These are phyloP conservation scores for Procambarus virginalis DNA, from an alignment of 1,140 invertebrate species.

Conservation along the genomic window DNA sequence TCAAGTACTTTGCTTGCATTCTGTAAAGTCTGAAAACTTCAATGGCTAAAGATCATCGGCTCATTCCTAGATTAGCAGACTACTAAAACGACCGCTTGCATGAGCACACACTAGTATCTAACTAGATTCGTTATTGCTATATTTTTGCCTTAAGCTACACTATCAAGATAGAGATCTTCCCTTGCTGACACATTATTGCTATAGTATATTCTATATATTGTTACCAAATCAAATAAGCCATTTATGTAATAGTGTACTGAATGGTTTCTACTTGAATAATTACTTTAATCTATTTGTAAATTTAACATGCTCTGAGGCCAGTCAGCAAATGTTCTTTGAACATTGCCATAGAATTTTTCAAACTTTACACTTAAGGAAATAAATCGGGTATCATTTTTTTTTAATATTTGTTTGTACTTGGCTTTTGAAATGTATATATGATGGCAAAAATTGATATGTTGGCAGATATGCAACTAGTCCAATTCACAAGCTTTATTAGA, in stretches of 20 bases:
- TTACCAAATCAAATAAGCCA: neutral
- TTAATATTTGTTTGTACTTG: slow-evolving; percentile 6
- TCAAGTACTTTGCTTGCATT: neutral
- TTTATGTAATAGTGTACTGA: neutral
- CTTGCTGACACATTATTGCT: neutral
- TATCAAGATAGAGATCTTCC: neutral
- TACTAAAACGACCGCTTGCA: neutral
- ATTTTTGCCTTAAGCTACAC: slow-evolving; percentile 4
- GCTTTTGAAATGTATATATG: slow-evolving; percentile 2
- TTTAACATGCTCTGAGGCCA: neutral
- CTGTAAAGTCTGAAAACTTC: slow-evolving; percentile 7
- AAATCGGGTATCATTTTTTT: neutral
- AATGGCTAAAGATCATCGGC: neutral
- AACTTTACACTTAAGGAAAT: neutral
- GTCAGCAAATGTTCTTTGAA: neutral
- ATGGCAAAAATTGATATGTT: neutral
- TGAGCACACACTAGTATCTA: neutral
- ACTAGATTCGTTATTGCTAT: neutral
- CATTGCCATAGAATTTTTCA: slow-evolving; percentile 3
- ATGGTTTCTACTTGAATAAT: neutral
- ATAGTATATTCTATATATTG: neutral
- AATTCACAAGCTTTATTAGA: neutral
- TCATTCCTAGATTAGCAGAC: neutral
- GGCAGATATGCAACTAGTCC: neutral
- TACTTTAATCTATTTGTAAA: neutral